Conservation (phyloP, 2,113 vertebrate species). For the Aramus guarauna region DNA sequence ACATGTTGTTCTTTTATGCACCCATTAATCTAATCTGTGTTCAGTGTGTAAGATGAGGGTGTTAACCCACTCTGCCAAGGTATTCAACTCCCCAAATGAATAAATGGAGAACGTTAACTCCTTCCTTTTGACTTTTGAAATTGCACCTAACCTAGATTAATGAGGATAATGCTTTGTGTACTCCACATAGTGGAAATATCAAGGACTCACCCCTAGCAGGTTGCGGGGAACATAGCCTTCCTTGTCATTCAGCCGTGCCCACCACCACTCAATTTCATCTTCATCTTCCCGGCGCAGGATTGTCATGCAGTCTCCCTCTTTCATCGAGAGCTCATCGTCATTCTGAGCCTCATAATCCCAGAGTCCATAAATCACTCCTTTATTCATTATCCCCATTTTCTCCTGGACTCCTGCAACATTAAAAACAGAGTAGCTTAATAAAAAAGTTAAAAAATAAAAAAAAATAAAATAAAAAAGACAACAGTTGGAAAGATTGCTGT, state of each 20-base stretch:
- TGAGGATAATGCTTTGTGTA: not conserved
- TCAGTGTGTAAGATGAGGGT: not conserved
- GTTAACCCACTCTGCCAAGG: not conserved
- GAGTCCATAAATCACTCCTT: slow-evolving; percentile 90
- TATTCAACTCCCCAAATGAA: not conserved
- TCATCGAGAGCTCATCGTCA: slow-evolving; percentile 85
- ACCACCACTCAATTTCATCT: slow-evolving; percentile 96
- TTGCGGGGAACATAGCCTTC: slow-evolving; percentile 95
- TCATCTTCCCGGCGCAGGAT: slow-evolving; percentile 89
- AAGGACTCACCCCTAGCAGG: slow-evolving; percentile 88
- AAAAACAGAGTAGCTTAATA: not conserved
- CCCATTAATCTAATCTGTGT: not conserved
- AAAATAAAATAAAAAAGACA: not conserved
- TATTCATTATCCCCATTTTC: slow-evolving; percentile 99
- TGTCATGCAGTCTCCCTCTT: slow-evolving; percentile 93
- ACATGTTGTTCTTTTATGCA: not conserved
- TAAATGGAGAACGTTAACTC: not conserved
- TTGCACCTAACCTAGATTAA: not conserved
- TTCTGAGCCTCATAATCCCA: slow-evolving; percentile 89
- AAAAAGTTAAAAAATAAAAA: not conserved
- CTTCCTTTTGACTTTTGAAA: not conserved
- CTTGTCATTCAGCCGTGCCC: slow-evolving; percentile 83
- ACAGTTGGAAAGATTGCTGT: not conserved
- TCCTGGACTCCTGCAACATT: slow-evolving; percentile 89
- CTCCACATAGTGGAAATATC: not conserved